Base-by-base conservation (phyloP, 1,140 invertebrate genomes). In the Polypedilum vanderplanki region DNA sequence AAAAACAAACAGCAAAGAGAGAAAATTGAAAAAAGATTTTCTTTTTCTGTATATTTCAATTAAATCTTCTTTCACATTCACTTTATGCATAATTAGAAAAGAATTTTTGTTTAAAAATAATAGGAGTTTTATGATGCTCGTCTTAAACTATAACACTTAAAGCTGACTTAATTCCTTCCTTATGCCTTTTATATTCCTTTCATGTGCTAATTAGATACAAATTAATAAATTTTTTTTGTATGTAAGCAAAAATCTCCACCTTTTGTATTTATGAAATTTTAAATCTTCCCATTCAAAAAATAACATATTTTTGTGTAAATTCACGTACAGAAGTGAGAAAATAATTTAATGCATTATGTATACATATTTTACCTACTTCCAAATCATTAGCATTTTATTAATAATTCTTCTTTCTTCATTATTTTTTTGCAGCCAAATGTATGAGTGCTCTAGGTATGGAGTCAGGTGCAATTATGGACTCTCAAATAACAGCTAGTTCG, bases 381-480 rank as follows among this genome's bases (percentile, higher is more conserved):
- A 70, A 70, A n/a, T 70, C n/a, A 70, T 70, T 70, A 70, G 65
- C 65, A 70, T 70, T 70, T 70, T 20, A 70, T 70, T 70, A 70
- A 70, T 22, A 70, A 70, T 18, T 20, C 20, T 18, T 70, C 20
- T 17, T 18, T 70, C 20, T 17, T 74, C 74, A 77, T 77, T 75
- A 73, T 79, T 77, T 75, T 74, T 76, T 90, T 88, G 41, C 87
- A 93, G 92, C 87, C 79, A 88, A 91, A 85, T 95, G 93, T 84
- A 88, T 88, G 79, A 85, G 89, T 76, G 88, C 94, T 17, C 87
- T 97, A 75, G 94, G 94, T 75, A 95, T 97, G 93, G 92, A 96
- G 85, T 93, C 92, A 79, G 93, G 93, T 77, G 87, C 88, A 79
- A 96, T 97, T 79, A 89, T 90, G 73, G 92, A 96, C 83, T 87